Evolutionary conservation across 2,113 vertebrate species (phyloP).

Genomic region (Plecturocebus donacophilus): DNA sequence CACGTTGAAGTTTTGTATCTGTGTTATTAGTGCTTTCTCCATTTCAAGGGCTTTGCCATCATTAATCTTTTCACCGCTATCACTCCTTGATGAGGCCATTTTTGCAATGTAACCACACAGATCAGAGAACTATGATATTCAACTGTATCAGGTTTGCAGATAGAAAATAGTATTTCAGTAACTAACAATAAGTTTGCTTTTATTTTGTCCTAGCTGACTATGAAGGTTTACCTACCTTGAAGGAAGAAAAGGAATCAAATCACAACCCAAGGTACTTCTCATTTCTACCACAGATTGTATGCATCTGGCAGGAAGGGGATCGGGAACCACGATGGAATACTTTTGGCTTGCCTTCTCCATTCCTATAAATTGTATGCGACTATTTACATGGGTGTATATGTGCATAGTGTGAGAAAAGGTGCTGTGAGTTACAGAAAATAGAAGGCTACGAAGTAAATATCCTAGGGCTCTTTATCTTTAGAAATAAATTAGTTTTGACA

Average conservation of each 20-base stretch:
- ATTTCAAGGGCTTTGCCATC: not conserved
- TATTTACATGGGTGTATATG: not conserved
- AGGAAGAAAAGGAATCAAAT: constrained; percentile 87
- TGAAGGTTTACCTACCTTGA: constrained; percentile 86
- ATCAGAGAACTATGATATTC: not conserved
- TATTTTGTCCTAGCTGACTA: constrained; percentile 78
- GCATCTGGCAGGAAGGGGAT: not conserved
- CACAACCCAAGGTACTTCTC: constrained; percentile 83
- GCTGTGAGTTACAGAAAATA: not conserved
- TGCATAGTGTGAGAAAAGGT: not conserved
- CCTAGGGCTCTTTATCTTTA: not conserved
- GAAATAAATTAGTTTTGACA: not conserved
- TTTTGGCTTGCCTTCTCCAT: not conserved
- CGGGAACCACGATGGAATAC: accelerated
- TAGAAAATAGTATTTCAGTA: not conserved
- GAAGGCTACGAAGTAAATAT: not conserved
- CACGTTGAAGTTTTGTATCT: not conserved
- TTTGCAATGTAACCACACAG: not conserved
- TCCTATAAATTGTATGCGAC: not conserved
- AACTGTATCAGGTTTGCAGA: not conserved
- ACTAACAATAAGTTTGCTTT: constrained; percentile 59
- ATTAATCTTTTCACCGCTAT: not conserved
- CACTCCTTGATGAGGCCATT: not conserved
- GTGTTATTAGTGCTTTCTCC: not conserved
- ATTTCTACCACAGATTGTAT: not conserved